Evolutionary conservation across 2,888 invertebrate genomes (phyloP).

Genomic region (Thalpophila matura): DNA sequence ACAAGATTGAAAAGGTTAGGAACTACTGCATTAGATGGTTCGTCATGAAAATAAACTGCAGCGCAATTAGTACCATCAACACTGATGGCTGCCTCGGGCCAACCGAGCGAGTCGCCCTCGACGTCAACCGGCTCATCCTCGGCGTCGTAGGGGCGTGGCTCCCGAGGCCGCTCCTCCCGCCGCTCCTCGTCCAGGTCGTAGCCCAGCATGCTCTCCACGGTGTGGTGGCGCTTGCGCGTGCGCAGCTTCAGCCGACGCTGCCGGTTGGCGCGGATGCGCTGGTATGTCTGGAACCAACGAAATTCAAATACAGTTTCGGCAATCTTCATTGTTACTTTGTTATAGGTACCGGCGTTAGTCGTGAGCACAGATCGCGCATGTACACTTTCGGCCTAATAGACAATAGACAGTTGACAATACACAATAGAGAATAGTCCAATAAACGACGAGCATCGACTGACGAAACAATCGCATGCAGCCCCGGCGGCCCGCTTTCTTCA

Average conservation of each 20-base stretch:
- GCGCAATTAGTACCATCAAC: slow-evolving; percentile 76
- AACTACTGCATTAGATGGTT: too few species aligned
- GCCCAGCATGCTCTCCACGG: slow-evolving; percentile 90
- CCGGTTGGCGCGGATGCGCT: slow-evolving; percentile 88
- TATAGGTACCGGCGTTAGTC: too few species aligned
- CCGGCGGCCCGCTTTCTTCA: too few species aligned
- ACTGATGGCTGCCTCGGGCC: slow-evolving; percentile 86
- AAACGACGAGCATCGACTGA: too few species aligned
- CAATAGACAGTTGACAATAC: too few species aligned
- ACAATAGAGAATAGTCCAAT: too few species aligned
- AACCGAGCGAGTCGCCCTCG: slow-evolving; percentile 88
- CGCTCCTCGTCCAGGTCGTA: slow-evolving; percentile 86
- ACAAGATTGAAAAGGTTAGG: too few species aligned
- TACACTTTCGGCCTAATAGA: too few species aligned
- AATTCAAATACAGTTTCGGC: neutral
- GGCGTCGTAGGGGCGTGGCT: slow-evolving; percentile 81
- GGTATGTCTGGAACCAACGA: slow-evolving; percentile 80
- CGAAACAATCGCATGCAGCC: too few species aligned
- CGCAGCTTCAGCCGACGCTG: slow-evolving; percentile 88
- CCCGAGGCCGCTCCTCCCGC: slow-evolving; percentile 84
- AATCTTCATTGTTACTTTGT: too few species aligned
- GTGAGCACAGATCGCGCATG: too few species aligned
- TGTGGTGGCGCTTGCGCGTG: slow-evolving; percentile 89
- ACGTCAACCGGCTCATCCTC: slow-evolving; percentile 89
- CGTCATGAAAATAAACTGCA: neutral